Evolutionary conservation across 2,888 invertebrate species (phyloP), one percentile per base, ranked within the genome.

Genomic region (Exephanes ischioxanthus): DNA sequence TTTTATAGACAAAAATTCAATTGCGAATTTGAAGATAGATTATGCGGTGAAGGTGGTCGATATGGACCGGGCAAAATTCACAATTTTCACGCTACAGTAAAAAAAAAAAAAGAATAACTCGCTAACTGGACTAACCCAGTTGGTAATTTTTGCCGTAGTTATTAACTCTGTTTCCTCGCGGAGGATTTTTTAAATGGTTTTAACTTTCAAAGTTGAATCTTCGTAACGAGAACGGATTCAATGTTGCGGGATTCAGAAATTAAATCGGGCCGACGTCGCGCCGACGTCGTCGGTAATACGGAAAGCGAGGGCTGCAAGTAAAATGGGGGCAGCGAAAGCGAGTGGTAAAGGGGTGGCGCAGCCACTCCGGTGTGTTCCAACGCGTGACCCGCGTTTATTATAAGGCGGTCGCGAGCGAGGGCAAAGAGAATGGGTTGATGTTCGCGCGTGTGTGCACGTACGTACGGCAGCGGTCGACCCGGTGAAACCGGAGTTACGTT

Each of bases 361-460:
- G 11, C 45, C 67, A 53, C 22, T n/a, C 45, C 16, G 22, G 9
- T 33, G 26, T 63, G 19, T 41, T 45, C 41, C 45, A 81, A 81
- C 45, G 67, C 58, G 68, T 63, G 48, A 81, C 58, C 73, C 80
- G 66, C 67, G 75, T 75, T 73, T 75, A 75, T 75, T 81, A 81
- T 61, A 45, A 76, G 70, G 61, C 30, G 37, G n/a, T n/a, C 37
- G 71, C 48, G 41, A 51, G 53, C 67, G 66, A 22, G 63, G 58
- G 63, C 70, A 72, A 83, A 26, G 72, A 83, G 77, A 48, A 77
- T 67, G 26, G 33, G 37, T 48, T 30, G 66, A 48, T 78, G 70
- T 77, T 77, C 77, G 70, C 70, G 55, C 30, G 61, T 76, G 55
- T 48, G 66, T 58, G 48, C 41, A 45, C 41, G 63, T 66, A 51